These are phyloP conservation scores for Porites lutea DNA, from an alignment of 64 coral and sea anemone species.

Conservation along the genomic window DNA sequence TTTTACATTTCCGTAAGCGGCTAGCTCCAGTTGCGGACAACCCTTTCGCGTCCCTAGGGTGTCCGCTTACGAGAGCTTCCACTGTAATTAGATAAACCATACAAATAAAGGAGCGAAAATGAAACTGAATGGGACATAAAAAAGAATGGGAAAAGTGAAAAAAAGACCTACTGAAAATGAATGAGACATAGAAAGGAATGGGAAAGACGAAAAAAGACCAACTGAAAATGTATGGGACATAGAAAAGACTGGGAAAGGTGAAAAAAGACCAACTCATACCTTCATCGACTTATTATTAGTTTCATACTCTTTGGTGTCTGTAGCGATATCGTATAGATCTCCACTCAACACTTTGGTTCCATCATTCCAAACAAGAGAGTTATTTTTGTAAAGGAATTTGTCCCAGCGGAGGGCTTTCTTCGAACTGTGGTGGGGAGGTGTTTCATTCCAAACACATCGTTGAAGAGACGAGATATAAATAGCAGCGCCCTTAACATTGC, in stretches of 20 bases:
- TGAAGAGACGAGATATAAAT: slow-evolving; percentile 67
- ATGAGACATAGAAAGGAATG: not conserved
- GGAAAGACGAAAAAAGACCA: not conserved
- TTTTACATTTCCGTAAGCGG: no score
- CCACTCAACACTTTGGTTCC: slow-evolving; percentile 11
- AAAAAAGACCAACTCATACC: not conserved
- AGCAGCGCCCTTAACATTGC: slow-evolving; percentile 72
- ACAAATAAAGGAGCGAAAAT: not conserved
- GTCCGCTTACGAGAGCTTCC: no score
- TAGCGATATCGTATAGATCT: slow-evolving; percentile 77
- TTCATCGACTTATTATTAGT: not conserved
- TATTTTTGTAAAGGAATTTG: slow-evolving; percentile 64
- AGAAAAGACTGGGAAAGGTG: not conserved
- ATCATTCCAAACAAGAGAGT: slow-evolving; percentile 36
- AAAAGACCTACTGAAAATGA: not conserved
- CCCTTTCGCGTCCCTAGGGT: no score
- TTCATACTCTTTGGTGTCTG: slow-evolving; percentile 48
- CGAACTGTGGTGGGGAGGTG: slow-evolving; percentile 52
- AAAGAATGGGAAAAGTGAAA: not conserved
- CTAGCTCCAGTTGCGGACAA: no score
- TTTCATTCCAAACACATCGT: slow-evolving; percentile 75
- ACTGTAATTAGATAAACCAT: no score
- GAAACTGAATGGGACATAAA: not conserved
- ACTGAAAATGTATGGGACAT: not conserved
- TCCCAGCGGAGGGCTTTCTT: slow-evolving; percentile 78